These are phyloP conservation scores for Drosophila pegasa DNA, from an alignment of 2,888 invertebrate species.

Conservation along the genomic window DNA sequence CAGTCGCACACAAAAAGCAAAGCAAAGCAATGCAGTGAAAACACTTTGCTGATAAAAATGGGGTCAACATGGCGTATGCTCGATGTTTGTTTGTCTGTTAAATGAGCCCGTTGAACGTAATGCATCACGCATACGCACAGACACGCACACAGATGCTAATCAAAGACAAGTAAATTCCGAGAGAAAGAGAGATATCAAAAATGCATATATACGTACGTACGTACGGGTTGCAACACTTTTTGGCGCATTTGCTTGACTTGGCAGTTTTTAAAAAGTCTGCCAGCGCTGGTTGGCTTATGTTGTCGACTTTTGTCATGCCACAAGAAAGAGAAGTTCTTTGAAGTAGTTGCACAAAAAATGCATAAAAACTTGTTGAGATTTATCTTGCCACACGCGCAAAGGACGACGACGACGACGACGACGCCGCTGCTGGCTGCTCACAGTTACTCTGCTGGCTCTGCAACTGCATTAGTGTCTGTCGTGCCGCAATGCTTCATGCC, in stretches of 20 bases:
- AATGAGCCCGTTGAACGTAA: constrained; percentile 54
- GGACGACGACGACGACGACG: constrained; percentile 24
- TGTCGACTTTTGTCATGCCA: constrained; percentile 69
- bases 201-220: constrained; percentile 1
- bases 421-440: constrained; percentile 1
- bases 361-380: constrained; percentile 79
- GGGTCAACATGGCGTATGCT: constrained; percentile 73
- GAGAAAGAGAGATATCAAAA: constrained; percentile 16
- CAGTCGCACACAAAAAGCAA: constrained; percentile 24
- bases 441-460: constrained; percentile 15
- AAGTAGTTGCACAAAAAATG: constrained; percentile 40
- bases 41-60: constrained; percentile 38
- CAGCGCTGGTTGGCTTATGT: constrained; percentile 55
- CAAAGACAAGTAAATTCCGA: constrained; percentile 37
- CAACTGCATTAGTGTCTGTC: constrained; percentile 27
- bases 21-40: constrained; percentile 41
- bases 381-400: constrained; percentile 74
- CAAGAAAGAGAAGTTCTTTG: constrained; percentile 6
- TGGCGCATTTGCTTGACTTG: constrained; percentile 56
- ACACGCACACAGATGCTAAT: constrained; percentile 34
- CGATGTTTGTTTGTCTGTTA: constrained; percentile 57
- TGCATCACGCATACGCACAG: constrained; percentile 31
- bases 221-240: constrained; percentile 49
- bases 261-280: constrained; percentile 51
- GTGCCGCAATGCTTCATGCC: constrained; percentile 54